Evolutionary conservation across 1,140 invertebrate genomes (phyloP), one percentile per base, ranked within the genome.

Genomic region (Drosophila micromelanica): DNA sequence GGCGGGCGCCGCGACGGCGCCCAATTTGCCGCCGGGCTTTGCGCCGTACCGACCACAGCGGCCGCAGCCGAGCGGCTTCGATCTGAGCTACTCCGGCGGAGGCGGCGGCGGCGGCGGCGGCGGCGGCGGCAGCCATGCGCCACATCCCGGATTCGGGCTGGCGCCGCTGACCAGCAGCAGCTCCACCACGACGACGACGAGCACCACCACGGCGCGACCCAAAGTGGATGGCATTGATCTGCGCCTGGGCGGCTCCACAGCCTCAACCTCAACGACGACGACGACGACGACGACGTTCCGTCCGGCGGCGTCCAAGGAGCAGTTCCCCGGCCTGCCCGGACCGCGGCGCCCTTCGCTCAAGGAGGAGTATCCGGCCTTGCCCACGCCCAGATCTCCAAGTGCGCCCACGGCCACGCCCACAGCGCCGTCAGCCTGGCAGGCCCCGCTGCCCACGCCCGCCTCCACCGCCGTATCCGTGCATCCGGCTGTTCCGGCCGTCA

Each of bases 31-130:
- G 3, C 90, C 90, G 0, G 90, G 90, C 1, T 91, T 91, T 67
- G 80, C 78, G 5, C 80, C 86, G 0, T 91, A 85, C 40, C 73
- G 76, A 0, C 84, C 90, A 27, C 78, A 77, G 52, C 89, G 86
- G 11, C 63, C 76, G n/a, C 86, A 91, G 15, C 90, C 90, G 0
- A 90, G 70, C 11, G 85, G 80, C 23, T 86, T 78, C n/a, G 90
- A 91, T 32, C 65, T 91, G n/a, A 91, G 90, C 57, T 91, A 91
- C 57, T 78, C 79, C 0, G 80, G 86, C 7, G 80, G 82, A 2
- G 70, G 17, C 17, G 17, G 1, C 2, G 17, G 75, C 0, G 80
- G 86, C 7, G 78, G 80, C 2, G 70, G 86, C 7, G 78, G 80
- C 2, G 70, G 75, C 4, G 37, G 30, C n/a, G 35, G 27, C 2